Evolutionary conservation across 2,797 vertebrate genomes (phyloP).

Genomic region (Erethizon dorsatum): DNA sequence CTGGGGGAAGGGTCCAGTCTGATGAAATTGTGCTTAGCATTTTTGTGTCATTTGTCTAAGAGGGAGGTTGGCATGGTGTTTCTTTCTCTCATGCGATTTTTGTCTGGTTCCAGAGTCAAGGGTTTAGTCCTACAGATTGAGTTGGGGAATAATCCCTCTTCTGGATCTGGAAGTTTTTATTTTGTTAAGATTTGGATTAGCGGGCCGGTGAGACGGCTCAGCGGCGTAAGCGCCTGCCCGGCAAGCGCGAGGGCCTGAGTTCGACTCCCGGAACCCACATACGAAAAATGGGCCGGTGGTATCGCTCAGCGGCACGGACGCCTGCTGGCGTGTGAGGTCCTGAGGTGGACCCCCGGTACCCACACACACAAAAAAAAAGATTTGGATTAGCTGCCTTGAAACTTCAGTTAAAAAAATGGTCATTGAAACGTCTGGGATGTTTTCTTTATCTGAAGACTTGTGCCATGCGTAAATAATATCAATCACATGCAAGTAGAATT

Average conservation of each 20-base stretch:
- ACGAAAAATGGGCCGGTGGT: too few species aligned
- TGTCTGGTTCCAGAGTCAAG: neutral
- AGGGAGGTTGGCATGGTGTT: neutral
- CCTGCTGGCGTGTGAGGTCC: too few species aligned
- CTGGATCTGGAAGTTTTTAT: neutral
- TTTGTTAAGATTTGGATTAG: neutral
- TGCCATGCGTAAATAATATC: neutral
- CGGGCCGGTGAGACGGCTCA: too few species aligned
- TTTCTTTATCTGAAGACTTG: neutral
- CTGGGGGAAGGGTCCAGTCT: neutral
- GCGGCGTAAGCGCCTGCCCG: too few species aligned
- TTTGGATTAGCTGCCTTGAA: neutral
- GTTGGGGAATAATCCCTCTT: neutral
- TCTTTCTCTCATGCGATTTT: neutral
- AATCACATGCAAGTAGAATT: neutral
- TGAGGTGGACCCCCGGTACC: too few species aligned
- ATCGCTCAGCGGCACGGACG: too few species aligned
- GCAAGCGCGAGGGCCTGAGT: too few species aligned
- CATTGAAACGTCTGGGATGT: neutral
- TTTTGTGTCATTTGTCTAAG: neutral
- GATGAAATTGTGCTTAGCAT: neutral
- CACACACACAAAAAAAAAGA: too few species aligned
- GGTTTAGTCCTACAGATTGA: neutral
- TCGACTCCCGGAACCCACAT: too few species aligned
- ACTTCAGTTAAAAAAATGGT: neutral